Percentiles rank a stretch among this genome's conserved stretches.
Evolutionary conservation across 2,113 vertebrate species (phyloP).

Genomic region (Oreochromis niloticus): DNA sequence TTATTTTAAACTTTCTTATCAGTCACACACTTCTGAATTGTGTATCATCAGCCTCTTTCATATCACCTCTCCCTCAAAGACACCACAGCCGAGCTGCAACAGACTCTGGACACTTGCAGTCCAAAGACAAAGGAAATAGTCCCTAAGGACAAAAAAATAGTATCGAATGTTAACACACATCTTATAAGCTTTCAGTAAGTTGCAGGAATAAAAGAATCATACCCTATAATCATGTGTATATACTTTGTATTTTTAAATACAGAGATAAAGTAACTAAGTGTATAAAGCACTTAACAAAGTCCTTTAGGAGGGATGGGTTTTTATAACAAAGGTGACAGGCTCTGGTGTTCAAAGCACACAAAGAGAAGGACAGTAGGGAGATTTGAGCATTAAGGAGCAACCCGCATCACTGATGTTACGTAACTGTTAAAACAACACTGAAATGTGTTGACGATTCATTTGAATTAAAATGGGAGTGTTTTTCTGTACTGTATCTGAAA

Average conservation of each 20-base stretch:
- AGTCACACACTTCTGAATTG: background rate
- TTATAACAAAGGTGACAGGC: background rate
- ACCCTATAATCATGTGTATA: background rate
- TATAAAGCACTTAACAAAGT: fast-evolving
- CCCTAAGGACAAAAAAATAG: too few species aligned
- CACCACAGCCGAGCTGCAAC: background rate
- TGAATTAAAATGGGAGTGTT: background rate
- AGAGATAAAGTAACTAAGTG: background rate
- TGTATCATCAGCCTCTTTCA: background rate
- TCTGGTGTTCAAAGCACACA: background rate
- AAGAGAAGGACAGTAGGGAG: background rate
- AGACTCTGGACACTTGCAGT: background rate
- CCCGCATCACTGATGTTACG: background rate
- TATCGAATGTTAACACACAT: background rate
- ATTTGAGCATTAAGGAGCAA: background rate
- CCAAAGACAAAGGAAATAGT: background rate
- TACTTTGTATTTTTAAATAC: background rate
- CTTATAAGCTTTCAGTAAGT: background rate
- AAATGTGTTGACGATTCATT: background rate
- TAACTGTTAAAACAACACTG: background rate
- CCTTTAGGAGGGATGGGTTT: background rate
- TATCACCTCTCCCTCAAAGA: background rate
- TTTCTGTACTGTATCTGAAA: background rate
- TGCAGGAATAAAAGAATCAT: background rate
- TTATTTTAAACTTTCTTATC: background rate